Conservation (phyloP, 1,140 invertebrate species). For the Caenorhabditis briggsae region DNA sequence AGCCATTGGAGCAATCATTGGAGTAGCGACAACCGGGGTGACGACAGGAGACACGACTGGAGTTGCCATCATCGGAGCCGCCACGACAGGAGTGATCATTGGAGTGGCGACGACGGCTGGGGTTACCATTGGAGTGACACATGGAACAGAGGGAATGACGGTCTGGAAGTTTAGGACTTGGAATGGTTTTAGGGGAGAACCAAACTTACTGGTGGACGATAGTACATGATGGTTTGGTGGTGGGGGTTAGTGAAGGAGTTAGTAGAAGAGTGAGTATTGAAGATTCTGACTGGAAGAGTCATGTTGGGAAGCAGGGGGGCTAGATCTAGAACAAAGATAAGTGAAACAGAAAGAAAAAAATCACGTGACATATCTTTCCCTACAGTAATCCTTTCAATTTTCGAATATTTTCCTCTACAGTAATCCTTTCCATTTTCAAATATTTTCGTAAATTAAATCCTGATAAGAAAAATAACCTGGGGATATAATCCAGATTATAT, state of each 20-base stretch:
- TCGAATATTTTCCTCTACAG: no score
- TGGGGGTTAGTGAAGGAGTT: neutral
- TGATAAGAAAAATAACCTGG: no score
- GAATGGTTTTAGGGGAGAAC: neutral
- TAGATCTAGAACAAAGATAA: no score
- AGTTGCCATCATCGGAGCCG: neutral
- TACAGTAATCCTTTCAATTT: no score
- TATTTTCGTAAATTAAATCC: neutral
- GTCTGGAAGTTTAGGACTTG: neutral
- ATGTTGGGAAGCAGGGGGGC: no score
- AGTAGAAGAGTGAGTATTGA: neutral
- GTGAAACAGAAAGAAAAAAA: no score
- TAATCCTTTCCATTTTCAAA: no score
- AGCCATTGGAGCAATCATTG: neutral
- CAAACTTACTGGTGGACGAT: constrained; percentile 12
- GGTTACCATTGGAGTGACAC: constrained; percentile 2
- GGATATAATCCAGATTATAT: no score
- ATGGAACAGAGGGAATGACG: neutral
- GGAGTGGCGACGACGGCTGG: neutral
- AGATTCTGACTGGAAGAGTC: neutral
- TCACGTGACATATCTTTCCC: no score
- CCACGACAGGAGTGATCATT: neutral
- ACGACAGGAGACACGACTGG: neutral
- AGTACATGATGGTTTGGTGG: neutral
- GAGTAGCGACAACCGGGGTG: neutral